Evolutionary conservation across 2,797 vertebrate genomes (phyloP).

Genomic region (Tympanoctomys barrerae): DNA sequence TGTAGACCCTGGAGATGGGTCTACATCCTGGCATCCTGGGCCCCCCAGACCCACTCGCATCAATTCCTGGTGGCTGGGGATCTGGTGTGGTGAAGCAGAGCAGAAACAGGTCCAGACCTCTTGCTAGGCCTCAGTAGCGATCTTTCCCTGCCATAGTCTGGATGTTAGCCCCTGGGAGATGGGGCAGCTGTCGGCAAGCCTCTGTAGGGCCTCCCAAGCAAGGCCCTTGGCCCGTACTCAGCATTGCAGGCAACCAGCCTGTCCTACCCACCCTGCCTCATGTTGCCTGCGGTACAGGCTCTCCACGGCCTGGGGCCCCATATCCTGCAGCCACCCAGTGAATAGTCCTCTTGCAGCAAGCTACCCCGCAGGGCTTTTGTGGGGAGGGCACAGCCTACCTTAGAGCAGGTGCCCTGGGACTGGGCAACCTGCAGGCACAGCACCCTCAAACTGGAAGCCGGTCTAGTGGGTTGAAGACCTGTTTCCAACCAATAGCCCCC

Average conservation of each 20-base stretch:
- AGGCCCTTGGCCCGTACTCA: neutral
- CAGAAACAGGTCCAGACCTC: neutral
- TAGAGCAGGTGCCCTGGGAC: neutral
- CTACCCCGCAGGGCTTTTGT: neutral
- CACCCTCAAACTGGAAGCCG: neutral
- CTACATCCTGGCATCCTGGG: neutral
- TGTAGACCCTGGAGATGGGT: neutral
- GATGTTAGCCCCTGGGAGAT: neutral
- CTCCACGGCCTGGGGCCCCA: neutral
- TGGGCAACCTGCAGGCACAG: neutral
- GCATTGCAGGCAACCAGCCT: neutral
- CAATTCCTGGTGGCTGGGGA: neutral
- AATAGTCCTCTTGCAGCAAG: neutral
- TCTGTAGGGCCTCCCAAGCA: neutral
- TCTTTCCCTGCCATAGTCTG: no score
- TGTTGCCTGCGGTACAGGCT: neutral
- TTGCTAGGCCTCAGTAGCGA: no score
- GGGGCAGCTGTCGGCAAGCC: neutral
- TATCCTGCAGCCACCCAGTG: no score
- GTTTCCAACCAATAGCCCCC: neutral
- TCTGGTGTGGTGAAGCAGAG: neutral
- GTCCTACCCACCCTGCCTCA: neutral
- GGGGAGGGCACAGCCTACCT: neutral
- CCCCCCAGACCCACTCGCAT: neutral
- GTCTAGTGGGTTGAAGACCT: neutral